A percentile compares a stretch with the other conserved stretches of the same genome.
phyloP scores from a whole-genome alignment of 2,888 invertebrate species.

The Camponotus fellah region DNA sequence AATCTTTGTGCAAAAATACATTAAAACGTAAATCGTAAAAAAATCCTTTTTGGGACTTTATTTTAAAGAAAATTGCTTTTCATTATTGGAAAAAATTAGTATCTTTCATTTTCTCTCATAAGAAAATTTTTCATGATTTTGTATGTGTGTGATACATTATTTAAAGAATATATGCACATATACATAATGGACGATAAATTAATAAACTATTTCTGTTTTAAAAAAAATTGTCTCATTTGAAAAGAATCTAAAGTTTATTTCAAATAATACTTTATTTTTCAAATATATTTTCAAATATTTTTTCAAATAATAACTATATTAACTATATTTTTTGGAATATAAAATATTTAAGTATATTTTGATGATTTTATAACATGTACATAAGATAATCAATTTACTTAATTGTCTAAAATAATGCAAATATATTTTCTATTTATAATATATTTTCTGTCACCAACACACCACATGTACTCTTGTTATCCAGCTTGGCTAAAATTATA shows the following conservation, averaged over 20 bases:
- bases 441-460: neutral
- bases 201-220: neutral
- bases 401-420: neutral
- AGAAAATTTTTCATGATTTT: neutral
- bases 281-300: too few species aligned
- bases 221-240: neutral
- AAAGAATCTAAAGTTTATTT: conserved; percentile 5
- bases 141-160: neutral
- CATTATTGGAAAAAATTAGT: neutral
- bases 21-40: neutral
- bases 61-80: conserved; percentile 3
- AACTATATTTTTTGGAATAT: neutral
- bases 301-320: neutral
- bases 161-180: too few species aligned
- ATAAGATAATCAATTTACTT: neutral
- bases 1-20: neutral
- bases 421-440: neutral
- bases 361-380: neutral
- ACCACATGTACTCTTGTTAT: conserved; percentile 1
- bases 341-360: neutral
- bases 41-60: neutral
- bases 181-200: neutral
- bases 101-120: neutral
- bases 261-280: neutral
- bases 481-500: neutral